Evolutionary conservation across 2,113 vertebrate species (phyloP), one percentile per base, ranked within the genome.

Genomic region (Silurus meridionalis): DNA sequence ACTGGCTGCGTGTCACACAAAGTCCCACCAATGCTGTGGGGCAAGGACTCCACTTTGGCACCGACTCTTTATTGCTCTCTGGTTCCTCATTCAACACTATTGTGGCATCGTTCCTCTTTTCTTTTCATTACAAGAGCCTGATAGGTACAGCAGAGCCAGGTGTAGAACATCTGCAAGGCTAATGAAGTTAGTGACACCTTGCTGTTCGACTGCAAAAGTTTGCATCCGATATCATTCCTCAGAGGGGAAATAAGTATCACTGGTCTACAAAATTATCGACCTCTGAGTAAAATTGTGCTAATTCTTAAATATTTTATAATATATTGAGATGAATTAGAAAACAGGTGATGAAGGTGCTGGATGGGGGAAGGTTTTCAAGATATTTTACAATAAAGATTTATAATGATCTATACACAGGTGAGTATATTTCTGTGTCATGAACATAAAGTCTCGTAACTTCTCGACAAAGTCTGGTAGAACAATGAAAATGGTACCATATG

Each of bases 11-110:
- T 25, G 72, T 55, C n/a, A 23, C 50, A 58, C 78, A 9, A 21
- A 61, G 48, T 53, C 75, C 46, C 52, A 58, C 60, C 71, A 58
- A 25, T 53, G 14, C 55, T 80, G 64, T 64, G 2, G 87, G 80
- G 10, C 71, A 74, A 55, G 13, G 25, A 52, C 50, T 61, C 58
- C 84, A 19, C 55, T 81, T 81, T 78, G 52, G 63, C 66, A 74
- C 78, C 8, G 7, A 66, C 23, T 50, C 21, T 52, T 86, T 15
- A 72, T 37, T 83, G 80, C 48, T 78, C 66, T 85, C 77, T 60
- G 52, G 21, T 8, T 83, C 25, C n/a, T 48, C 64, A 17, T 74
- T 84, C 8, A 80, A n/a, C 55, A 2, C 77, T 80, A 80, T 60
- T 8, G 14, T 80, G 55, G 55, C 52, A 69, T 37, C 63, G 15